phyloP scores from a whole-genome alignment of 1,140 invertebrate species.

The Drosophila sp. region DNA sequence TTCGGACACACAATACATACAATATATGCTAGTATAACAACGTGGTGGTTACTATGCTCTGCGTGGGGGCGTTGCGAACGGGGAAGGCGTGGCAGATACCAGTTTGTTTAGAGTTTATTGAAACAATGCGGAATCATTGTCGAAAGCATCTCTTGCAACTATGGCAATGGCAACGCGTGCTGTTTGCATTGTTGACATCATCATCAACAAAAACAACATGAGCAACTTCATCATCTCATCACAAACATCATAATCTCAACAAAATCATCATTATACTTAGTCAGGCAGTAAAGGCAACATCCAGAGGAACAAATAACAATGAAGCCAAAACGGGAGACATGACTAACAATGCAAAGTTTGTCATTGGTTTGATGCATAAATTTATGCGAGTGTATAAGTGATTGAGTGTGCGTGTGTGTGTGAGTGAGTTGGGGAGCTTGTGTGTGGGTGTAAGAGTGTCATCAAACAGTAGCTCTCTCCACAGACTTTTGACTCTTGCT shows the following conservation, averaged over 20 bases:
- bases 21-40: too few relatives aligned
- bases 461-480: background rate
- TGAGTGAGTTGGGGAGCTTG: too few relatives aligned
- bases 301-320: constrained; percentile 40
- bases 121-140: constrained; percentile 75
- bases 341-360: constrained; percentile 74
- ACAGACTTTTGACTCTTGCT: background rate
- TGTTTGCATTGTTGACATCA: constrained; percentile 75
- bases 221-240: constrained; percentile 27
- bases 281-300: constrained; percentile 33
- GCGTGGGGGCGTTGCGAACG: background rate
- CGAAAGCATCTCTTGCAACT: constrained; percentile 14
- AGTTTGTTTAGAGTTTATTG: constrained; percentile 68
- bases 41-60: constrained; percentile 7
- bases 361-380: constrained; percentile 62
- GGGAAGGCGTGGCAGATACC: constrained; percentile 38
- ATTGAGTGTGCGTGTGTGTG: background rate
- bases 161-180: constrained; percentile 52
- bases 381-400: constrained; percentile 11
- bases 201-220: constrained; percentile 24
- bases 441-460: background rate
- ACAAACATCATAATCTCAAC: constrained; percentile 18
- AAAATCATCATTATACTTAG: constrained; percentile 34
- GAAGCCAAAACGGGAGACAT: constrained; percentile 37
- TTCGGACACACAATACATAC: background rate